Evolutionary conservation across 2,113 vertebrate genomes (phyloP), one percentile per base, ranked within the genome.

Genomic region (Malurus elegans): DNA sequence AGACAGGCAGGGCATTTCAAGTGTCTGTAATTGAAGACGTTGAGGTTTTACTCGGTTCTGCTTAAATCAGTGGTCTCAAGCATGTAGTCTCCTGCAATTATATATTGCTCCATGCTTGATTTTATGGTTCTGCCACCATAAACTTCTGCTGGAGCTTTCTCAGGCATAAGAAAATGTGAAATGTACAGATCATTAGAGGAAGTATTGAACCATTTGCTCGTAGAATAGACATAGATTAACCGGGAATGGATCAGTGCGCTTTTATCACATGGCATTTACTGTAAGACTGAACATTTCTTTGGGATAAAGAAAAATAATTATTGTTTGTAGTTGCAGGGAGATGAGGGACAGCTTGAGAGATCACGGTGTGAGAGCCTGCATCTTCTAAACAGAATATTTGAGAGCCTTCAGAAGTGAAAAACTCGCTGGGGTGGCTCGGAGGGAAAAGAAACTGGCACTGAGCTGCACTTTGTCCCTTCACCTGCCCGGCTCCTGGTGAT

Each of bases 171-270:
- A 91, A 96, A 96, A 96, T 88, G 58, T 89, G 84, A 96, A 92
- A 64, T 45, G 69, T 79, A 90, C 74, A 96, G 95, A 95, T 96
- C 90, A 91, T 97, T 97, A 95, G 94, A 88, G 87, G 88, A 96
- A 90, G 60, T 97, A 96, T 74, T 65, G 74, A 97, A 83, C 90
- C 93, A 94, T 97, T 97, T 97, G 32, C 89, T 91, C 88, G 94
- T 83, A 91, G 95, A 97, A 96, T 20, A 94, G 90, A 73, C 84
- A 87, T 67, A 86, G 89, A 94, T 96, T 95, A 96, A 95, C 79
- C 67, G 71, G 84, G 96, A 72, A 95, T 17, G 91, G 88, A 86
- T 89, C 79, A 76, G 74, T 61, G 57, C 1, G 0, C 76, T 93
- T 48, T 81, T 48, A 93, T 88, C 83, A 72, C 78, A 65, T 8